phyloP scores from a whole-genome alignment of 2,113 vertebrate species.

The Amphiprion ocellaris region DNA sequence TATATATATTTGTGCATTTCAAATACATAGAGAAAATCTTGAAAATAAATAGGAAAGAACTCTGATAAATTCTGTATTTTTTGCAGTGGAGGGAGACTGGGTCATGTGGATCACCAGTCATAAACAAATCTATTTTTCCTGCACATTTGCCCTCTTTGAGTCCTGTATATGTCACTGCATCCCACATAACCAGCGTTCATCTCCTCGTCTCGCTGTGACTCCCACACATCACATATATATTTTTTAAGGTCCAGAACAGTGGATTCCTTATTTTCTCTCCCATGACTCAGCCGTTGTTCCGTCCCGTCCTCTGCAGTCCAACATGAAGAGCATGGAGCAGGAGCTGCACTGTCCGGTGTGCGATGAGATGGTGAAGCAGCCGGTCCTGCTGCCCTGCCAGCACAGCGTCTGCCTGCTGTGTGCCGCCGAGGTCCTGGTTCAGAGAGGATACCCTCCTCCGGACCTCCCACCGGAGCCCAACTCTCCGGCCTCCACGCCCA shows the following conservation, averaged over 20 bases:
- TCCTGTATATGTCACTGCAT: conserved; percentile 7
- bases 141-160: background rate
- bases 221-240: conserved; percentile 7
- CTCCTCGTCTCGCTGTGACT: conserved; percentile 7
- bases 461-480: conserved; percentile 92
- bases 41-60: background rate
- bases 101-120: conserved; percentile 3
- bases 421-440: conserved; percentile 93
- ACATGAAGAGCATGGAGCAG: conserved; percentile 97
- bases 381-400: conserved; percentile 91
- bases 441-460: conserved; percentile 90
- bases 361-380: conserved; percentile 97
- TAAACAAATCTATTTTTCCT: conserved; percentile 1
- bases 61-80: background rate
- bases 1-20: no score
- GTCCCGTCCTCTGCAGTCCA: conserved; percentile 85
- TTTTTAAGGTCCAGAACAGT: conserved; percentile 4
- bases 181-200: conserved; percentile 10
- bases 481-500: conserved; percentile 92
- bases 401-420: conserved; percentile 96
- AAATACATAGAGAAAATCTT: no score
- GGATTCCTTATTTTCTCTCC: conserved; percentile 22
- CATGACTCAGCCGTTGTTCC: conserved; percentile 52
- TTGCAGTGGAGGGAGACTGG: background rate
- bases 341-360: conserved; percentile 95